phyloP scores from a whole-genome alignment of 2,888 invertebrate genomes.

The Drosophila limbata region DNA sequence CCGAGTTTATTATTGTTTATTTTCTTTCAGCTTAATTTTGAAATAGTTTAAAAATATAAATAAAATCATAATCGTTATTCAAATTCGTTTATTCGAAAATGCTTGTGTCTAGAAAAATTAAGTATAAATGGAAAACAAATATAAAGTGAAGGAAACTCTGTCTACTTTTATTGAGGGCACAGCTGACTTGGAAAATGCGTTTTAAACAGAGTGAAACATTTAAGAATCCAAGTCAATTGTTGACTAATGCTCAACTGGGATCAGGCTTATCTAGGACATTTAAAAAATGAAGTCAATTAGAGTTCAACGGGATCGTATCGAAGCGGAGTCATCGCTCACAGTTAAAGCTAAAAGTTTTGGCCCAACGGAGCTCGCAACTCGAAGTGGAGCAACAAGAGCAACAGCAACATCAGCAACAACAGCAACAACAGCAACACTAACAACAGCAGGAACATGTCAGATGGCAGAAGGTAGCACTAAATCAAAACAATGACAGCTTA shows the following conservation, averaged over 20 bases:
- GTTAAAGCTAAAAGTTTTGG: slow-evolving; percentile 5
- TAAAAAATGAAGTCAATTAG: not conserved
- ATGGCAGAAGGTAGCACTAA: slow-evolving; percentile 21
- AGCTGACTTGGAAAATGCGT: too few relatives aligned
- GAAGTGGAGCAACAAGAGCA: not conserved
- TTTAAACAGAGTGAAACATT: too few relatives aligned
- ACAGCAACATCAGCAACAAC: not conserved
- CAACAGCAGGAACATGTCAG: slow-evolving; percentile 13
- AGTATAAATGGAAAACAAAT: too few relatives aligned
- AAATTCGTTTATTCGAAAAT: too few relatives aligned
- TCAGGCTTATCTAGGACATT: not conserved
- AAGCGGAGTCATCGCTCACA: slow-evolving; percentile 1
- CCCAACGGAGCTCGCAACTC: not conserved
- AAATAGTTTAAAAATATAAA: too few relatives aligned
- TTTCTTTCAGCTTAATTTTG: too few relatives aligned
- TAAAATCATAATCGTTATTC: too few relatives aligned
- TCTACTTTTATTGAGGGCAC: too few relatives aligned
- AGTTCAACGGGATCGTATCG: not conserved
- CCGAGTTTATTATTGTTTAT: too few relatives aligned
- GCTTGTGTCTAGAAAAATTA: too few relatives aligned
- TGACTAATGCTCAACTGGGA: not conserved
- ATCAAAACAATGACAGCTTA: slow-evolving; percentile 44
- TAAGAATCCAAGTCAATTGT: not conserved
- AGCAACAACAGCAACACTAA: not conserved
- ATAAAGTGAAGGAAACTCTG: too few relatives aligned